These are phyloP conservation scores for Otocyon megalotis DNA, from an alignment of 2,113 vertebrate genomes.

Conservation along the genomic window DNA sequence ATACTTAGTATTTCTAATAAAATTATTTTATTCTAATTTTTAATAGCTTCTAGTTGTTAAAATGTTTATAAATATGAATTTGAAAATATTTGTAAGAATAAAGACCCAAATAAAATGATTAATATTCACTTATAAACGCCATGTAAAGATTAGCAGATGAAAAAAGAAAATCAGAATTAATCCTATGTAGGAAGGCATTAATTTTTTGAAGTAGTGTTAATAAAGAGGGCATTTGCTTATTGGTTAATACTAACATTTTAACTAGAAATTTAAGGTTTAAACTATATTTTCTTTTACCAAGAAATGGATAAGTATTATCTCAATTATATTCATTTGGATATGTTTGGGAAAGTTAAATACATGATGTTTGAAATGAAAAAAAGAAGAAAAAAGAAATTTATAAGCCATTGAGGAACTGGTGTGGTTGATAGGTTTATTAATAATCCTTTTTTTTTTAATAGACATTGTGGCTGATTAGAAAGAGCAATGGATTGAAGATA, in stretches of 20 bases:
- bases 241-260: not conserved
- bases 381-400: not conserved
- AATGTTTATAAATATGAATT: not conserved
- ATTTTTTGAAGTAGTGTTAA: not conserved
- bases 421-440: not conserved
- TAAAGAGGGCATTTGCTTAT: not conserved
- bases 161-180: constrained; percentile 13
- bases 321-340: not conserved
- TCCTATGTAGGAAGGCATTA: not conserved
- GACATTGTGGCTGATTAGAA: not conserved
- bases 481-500: not conserved
- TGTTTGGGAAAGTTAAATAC: not conserved
- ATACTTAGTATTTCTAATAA: not conserved
- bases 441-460: not conserved
- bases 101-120: not conserved
- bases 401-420: not conserved
- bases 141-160: not conserved
- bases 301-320: not conserved
- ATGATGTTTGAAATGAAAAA: not conserved
- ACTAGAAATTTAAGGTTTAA: constrained; percentile 12
- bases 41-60: not conserved
- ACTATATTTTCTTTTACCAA: not conserved
- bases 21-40: not conserved
- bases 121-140: not conserved
- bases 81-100: not conserved